A percentile compares a stretch with the other conserved stretches of the same genome.
phyloP scores from a whole-genome alignment of 1,140 invertebrate species.

The Apis florea region DNA sequence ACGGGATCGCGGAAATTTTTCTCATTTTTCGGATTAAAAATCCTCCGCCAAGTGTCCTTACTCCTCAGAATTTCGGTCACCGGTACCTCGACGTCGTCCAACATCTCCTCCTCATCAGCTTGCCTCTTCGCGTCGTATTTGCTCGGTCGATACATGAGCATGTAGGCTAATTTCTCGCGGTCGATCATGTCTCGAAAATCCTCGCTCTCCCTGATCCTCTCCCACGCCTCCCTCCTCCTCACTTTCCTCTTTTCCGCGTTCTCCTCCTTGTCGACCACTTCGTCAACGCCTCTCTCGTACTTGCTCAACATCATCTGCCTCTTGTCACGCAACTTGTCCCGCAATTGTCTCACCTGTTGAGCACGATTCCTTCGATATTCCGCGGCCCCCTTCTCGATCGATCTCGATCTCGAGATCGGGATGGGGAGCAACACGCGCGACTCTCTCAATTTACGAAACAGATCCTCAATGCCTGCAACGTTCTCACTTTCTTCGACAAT shows the following conservation, averaged over 20 bases:
- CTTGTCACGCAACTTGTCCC: constrained; percentile 50
- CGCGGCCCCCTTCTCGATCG: background rate
- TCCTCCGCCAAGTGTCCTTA: constrained; percentile 35
- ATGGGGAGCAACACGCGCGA: too few relatives aligned
- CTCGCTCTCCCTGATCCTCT: constrained; percentile 41
- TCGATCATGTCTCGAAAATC: constrained; percentile 45
- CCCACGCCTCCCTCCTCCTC: constrained; percentile 53
- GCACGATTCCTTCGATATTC: constrained; percentile 41
- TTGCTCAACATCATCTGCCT: constrained; percentile 53
- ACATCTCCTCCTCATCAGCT: background rate
- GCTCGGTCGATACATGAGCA: constrained; percentile 40
- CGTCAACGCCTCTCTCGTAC: constrained; percentile 43
- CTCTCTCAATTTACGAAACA: background rate
- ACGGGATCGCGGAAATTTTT: constrained; percentile 22
- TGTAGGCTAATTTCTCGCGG: constrained; percentile 32
- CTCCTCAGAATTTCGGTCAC: constrained; percentile 39
- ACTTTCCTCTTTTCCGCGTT: constrained; percentile 43
- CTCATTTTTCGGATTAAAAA: constrained; percentile 14
- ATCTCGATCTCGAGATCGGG: background rate
- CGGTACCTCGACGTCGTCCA: constrained; percentile 21
- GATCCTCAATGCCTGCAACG: background rate
- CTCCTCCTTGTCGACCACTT: constrained; percentile 16
- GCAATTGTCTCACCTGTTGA: constrained; percentile 54
- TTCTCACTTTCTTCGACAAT: background rate
- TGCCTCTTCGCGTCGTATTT: constrained; percentile 20